phyloP scores from a whole-genome alignment of 2,797 vertebrate genomes.

The Spheniscus humboldti region DNA sequence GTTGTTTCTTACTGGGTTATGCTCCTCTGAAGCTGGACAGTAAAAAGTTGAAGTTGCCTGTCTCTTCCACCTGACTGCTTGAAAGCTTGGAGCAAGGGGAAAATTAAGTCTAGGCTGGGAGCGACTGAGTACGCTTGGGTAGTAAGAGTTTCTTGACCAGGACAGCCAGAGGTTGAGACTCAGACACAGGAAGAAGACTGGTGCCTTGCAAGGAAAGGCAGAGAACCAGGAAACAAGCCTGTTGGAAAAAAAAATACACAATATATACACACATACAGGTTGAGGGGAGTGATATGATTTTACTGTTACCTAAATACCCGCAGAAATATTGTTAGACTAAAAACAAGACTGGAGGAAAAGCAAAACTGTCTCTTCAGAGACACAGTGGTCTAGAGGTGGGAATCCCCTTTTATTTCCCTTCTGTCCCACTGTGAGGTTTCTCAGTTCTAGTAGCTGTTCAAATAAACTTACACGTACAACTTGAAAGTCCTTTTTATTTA shows the following conservation, averaged over 20 bases:
- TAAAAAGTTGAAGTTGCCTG: background rate
- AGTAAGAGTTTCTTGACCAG: background rate
- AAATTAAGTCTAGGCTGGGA: background rate
- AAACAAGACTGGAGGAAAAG: background rate
- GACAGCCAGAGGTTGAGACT: background rate
- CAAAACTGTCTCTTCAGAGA: background rate
- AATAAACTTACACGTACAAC: background rate
- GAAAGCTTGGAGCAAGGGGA: background rate
- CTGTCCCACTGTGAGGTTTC: background rate
- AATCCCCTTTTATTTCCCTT: background rate
- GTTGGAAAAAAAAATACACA: background rate
- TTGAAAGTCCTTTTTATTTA: background rate
- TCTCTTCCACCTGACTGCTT: background rate
- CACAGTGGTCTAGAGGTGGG: background rate
- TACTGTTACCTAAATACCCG: background rate
- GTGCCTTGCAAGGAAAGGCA: background rate
- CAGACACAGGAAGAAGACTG: background rate
- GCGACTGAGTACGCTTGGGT: rapidly evolving
- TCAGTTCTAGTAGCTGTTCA: background rate
- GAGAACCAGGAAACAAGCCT: background rate
- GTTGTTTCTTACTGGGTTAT: background rate
- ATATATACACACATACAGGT: rapidly evolving
- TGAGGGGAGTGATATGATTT: background rate
- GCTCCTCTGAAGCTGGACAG: background rate
- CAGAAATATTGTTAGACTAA: background rate